A percentile compares a stretch with the other conserved stretches of the same genome.
These are phyloP conservation scores for Antigone vipio DNA, from an alignment of 2,113 vertebrate species.

Conservation along the genomic window DNA sequence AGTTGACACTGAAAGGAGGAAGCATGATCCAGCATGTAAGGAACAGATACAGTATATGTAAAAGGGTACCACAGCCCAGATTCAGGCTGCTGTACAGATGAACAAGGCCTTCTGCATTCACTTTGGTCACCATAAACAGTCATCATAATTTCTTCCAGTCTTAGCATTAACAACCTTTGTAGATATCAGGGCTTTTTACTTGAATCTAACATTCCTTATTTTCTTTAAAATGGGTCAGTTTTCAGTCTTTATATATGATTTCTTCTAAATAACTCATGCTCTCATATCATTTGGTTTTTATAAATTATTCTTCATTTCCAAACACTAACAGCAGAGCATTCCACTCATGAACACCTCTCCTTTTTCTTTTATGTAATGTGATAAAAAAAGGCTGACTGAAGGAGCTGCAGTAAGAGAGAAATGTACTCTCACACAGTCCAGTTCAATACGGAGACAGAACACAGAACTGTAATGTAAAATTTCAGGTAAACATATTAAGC, in stretches of 20 bases:
- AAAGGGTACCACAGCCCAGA: neutral
- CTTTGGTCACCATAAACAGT: neutral
- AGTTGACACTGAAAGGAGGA: neutral
- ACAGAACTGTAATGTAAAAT: neutral
- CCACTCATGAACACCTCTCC: neutral
- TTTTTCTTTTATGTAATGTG: neutral
- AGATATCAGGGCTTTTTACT: neutral
- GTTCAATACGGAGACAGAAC: neutral
- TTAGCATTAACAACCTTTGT: neutral
- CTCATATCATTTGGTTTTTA: neutral
- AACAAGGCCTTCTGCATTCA: neutral
- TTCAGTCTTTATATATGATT: neutral
- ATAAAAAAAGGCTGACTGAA: neutral
- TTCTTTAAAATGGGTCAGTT: neutral
- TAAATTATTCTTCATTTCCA: neutral
- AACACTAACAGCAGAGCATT: neutral
- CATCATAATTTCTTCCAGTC: neutral
- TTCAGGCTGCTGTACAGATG: neutral
- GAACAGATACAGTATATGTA: neutral
- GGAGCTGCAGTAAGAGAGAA: neutral
- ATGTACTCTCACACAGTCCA: neutral
- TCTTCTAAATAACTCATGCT: neutral
- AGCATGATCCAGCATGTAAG: neutral
- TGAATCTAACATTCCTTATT: neutral
- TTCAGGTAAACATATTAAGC: neutral